These are phyloP conservation scores for Haliclona indistincta DNA, from an alignment of 37 sponge, comb jelly and placozoan genomes.

Conservation along the genomic window DNA sequence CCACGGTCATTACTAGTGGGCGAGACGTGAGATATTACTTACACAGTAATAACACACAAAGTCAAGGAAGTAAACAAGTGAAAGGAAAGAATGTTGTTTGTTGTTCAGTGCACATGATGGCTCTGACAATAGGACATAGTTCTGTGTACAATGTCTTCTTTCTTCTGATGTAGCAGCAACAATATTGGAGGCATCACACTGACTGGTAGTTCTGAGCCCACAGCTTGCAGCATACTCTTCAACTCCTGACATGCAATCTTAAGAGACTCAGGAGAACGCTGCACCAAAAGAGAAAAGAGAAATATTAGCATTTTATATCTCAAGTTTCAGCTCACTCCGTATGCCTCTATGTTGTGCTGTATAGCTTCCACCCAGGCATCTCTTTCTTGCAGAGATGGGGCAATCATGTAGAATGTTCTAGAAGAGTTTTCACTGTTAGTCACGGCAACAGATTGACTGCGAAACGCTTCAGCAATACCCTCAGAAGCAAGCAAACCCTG, in stretches of 20 bases:
- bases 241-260: slow-evolving; percentile 54
- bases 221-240: slow-evolving; percentile 50
- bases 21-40: too few species aligned
- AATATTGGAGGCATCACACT: slow-evolving; percentile 48
- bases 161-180: slow-evolving; percentile 32
- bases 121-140: background rate
- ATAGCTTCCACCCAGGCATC: slow-evolving; percentile 54
- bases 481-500: slow-evolving; percentile 45
- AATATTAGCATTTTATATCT: background rate
- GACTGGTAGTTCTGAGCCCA: slow-evolving; percentile 14
- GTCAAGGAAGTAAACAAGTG: too few species aligned
- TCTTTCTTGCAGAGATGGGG: slow-evolving; percentile 60
- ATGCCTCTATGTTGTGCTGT: slow-evolving; percentile 46
- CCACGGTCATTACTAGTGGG: too few species aligned
- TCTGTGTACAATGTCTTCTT: background rate
- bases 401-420: slow-evolving; percentile 68
- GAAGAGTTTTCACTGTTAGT: slow-evolving; percentile 46
- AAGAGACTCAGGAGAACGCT: slow-evolving; percentile 32
- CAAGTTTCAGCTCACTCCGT: slow-evolving; percentile 18
- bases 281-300: background rate
- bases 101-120: too few species aligned
- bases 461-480: slow-evolving; percentile 62
- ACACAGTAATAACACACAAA: too few species aligned
- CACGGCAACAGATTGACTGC: slow-evolving; percentile 51
- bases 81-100: too few species aligned